phyloP scores from a whole-genome alignment of 2,888 invertebrate genomes.

The Harpalus rufipes region DNA sequence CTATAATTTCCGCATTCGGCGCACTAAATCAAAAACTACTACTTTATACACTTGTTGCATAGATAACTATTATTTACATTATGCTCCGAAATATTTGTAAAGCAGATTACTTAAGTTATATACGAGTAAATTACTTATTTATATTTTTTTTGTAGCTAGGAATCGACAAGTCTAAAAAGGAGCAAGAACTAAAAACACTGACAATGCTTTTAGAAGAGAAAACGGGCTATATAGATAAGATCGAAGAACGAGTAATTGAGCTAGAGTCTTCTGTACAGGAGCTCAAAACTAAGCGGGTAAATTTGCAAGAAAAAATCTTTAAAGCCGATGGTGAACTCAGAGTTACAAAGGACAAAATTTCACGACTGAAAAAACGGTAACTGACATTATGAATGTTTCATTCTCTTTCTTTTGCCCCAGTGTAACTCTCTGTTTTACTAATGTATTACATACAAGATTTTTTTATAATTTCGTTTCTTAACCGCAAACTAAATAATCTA shows the following conservation, averaged over 20 bases:
- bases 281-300: slow-evolving; percentile 48
- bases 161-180: slow-evolving; percentile 31
- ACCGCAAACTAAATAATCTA: no score
- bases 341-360: slow-evolving; percentile 47
- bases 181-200: slow-evolving; percentile 38
- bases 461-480: no score
- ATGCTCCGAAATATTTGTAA: no score
- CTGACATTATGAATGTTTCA: slow-evolving; percentile 16
- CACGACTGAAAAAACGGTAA: slow-evolving; percentile 51
- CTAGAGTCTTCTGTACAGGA: slow-evolving; percentile 32
- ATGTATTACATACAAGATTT: neutral
- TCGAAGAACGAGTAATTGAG: slow-evolving; percentile 32
- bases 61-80: no score
- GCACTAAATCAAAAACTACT: no score
- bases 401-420: slow-evolving; percentile 12
- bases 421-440: slow-evolving; percentile 55
- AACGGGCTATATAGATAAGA: slow-evolving; percentile 40
- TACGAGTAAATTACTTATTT: neutral
- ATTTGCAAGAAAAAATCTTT: slow-evolving; percentile 38
- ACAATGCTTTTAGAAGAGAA: slow-evolving; percentile 39
- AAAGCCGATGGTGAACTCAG: slow-evolving; percentile 52
- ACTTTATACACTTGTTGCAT: no score
- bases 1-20: no score
- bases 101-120: no score
- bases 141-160: slow-evolving; percentile 5